Conservation (phyloP, 1,140 invertebrate genomes). For the Drosophila grimshawi region DNA sequence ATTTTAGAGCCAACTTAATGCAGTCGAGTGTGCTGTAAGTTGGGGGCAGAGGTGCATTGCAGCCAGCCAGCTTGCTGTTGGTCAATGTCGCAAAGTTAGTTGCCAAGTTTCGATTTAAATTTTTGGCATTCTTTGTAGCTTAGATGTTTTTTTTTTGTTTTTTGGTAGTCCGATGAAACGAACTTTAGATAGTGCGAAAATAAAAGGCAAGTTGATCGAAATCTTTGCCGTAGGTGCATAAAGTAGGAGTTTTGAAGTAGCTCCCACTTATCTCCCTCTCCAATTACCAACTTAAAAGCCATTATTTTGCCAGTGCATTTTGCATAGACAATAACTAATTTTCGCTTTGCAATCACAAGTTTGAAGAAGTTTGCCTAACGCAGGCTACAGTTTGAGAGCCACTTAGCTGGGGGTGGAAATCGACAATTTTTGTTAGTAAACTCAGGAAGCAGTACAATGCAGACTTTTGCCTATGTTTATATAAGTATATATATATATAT, state of each 20-base stretch:
- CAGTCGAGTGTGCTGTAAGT: not conserved
- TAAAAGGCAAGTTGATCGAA: slow-evolving; percentile 39
- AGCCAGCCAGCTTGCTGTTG: not conserved
- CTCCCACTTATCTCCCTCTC: no score
- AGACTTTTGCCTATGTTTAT: not conserved
- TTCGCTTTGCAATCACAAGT: slow-evolving; percentile 17
- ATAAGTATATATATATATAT: no score
- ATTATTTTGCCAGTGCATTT: slow-evolving; percentile 41
- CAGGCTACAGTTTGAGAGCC: slow-evolving; percentile 36
- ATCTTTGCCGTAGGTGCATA: slow-evolving; percentile 39
- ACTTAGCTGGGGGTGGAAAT: slow-evolving; percentile 5
- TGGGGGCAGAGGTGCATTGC: not conserved
- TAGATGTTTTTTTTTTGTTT: slow-evolving; percentile 4
- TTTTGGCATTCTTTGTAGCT: slow-evolving; percentile 8
- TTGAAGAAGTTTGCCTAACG: slow-evolving; percentile 14
- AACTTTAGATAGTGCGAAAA: slow-evolving; percentile 36
- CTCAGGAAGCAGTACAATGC: not conserved
- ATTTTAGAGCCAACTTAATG: slow-evolving; percentile 39
- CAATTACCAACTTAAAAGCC: not conserved
- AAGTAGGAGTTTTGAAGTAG: not conserved
- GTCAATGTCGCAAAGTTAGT: slow-evolving; percentile 42
- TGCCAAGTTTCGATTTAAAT: slow-evolving; percentile 41
- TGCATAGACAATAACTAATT: slow-evolving; percentile 57
- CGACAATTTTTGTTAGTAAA: not conserved
- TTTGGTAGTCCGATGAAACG: slow-evolving; percentile 25